A percentile compares a stretch with the other conserved stretches of the same genome.
phyloP scores from a whole-genome alignment of 2,888 invertebrate species.

The Meteorus cinctellus region DNA sequence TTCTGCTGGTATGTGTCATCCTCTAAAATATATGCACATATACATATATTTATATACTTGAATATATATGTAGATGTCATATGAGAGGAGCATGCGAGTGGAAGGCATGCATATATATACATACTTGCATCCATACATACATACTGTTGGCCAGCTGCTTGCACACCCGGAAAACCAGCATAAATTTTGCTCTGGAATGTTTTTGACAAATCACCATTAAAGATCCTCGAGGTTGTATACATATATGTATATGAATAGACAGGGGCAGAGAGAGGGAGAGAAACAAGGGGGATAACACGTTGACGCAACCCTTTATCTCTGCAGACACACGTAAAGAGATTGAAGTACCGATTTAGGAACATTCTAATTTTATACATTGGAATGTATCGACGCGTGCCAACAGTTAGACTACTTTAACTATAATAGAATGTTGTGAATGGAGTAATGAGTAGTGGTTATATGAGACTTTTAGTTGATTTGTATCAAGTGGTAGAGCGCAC shows the following conservation, averaged over 20 bases:
- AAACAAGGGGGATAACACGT: slow-evolving; percentile 21
- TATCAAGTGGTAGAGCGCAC: no score
- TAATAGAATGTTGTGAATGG: no score
- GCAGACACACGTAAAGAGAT: slow-evolving; percentile 33
- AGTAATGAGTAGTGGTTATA: no score
- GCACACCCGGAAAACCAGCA: slow-evolving; percentile 42
- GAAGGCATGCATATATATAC: slow-evolving; percentile 16
- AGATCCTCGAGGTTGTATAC: slow-evolving; percentile 14
- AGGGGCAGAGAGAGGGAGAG: neutral
- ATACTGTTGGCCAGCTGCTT: slow-evolving; percentile 21
- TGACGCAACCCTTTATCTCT: slow-evolving; percentile 37
- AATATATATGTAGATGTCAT: neutral
- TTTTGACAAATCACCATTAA: slow-evolving; percentile 54
- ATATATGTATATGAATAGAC: neutral
- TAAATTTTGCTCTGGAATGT: slow-evolving; percentile 51
- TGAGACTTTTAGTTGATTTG: no score
- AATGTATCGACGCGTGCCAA: slow-evolving; percentile 13
- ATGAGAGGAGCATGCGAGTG: slow-evolving; percentile 9
- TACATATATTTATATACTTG: neutral
- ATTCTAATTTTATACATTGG: neutral
- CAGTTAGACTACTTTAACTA: no score
- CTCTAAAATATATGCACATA: neutral
- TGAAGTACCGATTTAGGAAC: neutral
- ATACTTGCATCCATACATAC: neutral
- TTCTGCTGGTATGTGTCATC: slow-evolving; percentile 17